Evolutionary conservation across 1,140 invertebrate genomes (phyloP).

Genomic region (Argopecten irradians): DNA sequence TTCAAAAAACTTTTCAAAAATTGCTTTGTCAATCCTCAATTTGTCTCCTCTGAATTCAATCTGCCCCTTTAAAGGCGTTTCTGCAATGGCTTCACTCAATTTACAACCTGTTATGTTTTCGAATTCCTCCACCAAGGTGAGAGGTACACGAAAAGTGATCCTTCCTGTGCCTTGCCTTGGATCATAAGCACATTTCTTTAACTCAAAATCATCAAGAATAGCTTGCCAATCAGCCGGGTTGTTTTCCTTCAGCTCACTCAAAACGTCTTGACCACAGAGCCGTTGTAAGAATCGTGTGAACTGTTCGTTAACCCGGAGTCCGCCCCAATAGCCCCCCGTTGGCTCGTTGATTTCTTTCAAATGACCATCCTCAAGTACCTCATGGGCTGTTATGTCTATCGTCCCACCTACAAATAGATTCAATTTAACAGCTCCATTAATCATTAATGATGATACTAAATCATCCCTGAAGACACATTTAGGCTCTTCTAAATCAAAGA

Average conservation of each 20-base stretch:
- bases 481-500: no score
- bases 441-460: no score
- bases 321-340: conserved; percentile 54
- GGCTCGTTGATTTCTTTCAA: conserved; percentile 52
- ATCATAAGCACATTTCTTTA: conserved; percentile 47
- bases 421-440: no score
- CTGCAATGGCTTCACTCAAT: conserved; percentile 11
- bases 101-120: conserved; percentile 24
- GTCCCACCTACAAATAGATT: conserved; percentile 60
- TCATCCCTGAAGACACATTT: no score
- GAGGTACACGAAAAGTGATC: conserved; percentile 40
- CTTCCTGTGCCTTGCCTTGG: neutral
- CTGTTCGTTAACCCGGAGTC: conserved; percentile 51
- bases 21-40: conserved; percentile 28
- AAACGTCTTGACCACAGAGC: conserved; percentile 43
- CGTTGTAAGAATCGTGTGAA: conserved; percentile 37
- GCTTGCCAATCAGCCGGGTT: conserved; percentile 43
- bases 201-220: conserved; percentile 48
- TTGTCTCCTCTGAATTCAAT: conserved; percentile 38
- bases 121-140: conserved; percentile 32
- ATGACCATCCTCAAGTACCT: conserved; percentile 37
- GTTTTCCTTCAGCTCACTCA: conserved; percentile 33
- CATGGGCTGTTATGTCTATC: conserved; percentile 56
- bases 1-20: conserved; percentile 42
- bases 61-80: no score